These are phyloP conservation scores for Hirtodrosophila confusa DNA, from an alignment of 2,888 invertebrate genomes.

Conservation along the genomic window DNA sequence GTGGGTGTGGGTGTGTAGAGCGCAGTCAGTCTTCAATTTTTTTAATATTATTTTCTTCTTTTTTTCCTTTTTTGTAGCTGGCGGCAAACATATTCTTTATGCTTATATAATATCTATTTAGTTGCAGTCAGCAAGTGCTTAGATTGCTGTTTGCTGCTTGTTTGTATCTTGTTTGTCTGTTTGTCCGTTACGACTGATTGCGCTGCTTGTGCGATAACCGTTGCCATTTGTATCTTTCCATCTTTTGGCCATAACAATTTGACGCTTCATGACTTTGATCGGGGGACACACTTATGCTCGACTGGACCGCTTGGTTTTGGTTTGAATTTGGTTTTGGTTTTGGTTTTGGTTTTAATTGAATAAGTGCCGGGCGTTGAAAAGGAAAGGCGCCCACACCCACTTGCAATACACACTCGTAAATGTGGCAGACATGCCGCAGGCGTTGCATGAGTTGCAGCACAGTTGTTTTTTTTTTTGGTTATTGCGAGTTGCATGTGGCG, in stretches of 20 bases:
- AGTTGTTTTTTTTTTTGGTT: conserved; percentile 8
- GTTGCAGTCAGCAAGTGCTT: conserved; percentile 70
- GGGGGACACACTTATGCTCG: conserved; percentile 25
- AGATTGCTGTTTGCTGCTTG: conserved; percentile 57
- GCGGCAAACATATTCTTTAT: conserved; percentile 76
- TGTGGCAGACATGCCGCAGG: conserved; percentile 16
- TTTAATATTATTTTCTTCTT: no score
- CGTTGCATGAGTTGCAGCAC: conserved; percentile 20
- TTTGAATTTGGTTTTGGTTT: conserved; percentile 65
- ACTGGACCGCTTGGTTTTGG: conserved; percentile 15
- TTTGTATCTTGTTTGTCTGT: conserved; percentile 37
- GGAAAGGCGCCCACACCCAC: conserved; percentile 17
- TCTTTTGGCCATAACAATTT: conserved; percentile 77
- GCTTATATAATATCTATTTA: conserved; percentile 79
- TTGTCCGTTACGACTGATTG: conserved; percentile 68
- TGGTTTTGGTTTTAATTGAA: conserved; percentile 69
- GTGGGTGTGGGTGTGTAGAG: background rate
- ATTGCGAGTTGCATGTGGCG: conserved; percentile 51
- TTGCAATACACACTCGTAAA: conserved; percentile 7
- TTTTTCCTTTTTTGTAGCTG: conserved; percentile 36
- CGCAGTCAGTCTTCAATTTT: conserved; percentile 13
- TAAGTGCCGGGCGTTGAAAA: conserved; percentile 53
- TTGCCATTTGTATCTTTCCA: conserved; percentile 66
- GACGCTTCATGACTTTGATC: conserved; percentile 76
- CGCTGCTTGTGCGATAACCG: conserved; percentile 68